phyloP scores from a whole-genome alignment of 2,797 vertebrate species.

The Pitangus sulphuratus region DNA sequence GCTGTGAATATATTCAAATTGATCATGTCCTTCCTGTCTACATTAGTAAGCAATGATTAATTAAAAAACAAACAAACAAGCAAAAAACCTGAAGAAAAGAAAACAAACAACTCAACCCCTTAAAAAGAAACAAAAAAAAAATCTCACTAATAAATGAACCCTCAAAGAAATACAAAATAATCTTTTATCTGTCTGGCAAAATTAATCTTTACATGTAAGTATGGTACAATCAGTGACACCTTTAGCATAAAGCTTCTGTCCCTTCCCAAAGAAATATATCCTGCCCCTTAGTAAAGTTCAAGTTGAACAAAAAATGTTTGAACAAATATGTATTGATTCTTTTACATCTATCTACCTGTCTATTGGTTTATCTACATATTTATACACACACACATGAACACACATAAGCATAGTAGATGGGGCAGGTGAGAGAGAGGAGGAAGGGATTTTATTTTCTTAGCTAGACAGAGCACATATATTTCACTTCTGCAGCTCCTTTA shows the following conservation, averaged over 20 bases:
- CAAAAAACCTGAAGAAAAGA: background rate
- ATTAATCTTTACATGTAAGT: background rate
- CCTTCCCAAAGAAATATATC: background rate
- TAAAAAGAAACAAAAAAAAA: background rate
- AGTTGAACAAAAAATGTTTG: background rate
- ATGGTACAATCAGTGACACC: accelerated
- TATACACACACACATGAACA: background rate
- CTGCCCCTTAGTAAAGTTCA: background rate
- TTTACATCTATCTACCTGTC: background rate
- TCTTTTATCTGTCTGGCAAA: background rate
- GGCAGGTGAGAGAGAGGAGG: background rate
- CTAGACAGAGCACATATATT: background rate
- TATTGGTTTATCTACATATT: background rate
- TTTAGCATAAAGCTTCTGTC: background rate
- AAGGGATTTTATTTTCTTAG: background rate
- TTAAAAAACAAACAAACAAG: background rate
- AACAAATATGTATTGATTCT: background rate
- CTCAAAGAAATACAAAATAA: background rate
- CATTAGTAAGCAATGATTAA: background rate
- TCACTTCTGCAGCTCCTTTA: background rate
- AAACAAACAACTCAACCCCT: accelerated
- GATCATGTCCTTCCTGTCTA: background rate
- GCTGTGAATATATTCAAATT: background rate
- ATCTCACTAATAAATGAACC: background rate
- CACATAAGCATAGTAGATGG: background rate